Percentiles rank a stretch among this genome's conserved stretches.
These are phyloP conservation scores for Dynastes grantii DNA, from an alignment of 2,888 invertebrate species.

Conservation along the genomic window DNA sequence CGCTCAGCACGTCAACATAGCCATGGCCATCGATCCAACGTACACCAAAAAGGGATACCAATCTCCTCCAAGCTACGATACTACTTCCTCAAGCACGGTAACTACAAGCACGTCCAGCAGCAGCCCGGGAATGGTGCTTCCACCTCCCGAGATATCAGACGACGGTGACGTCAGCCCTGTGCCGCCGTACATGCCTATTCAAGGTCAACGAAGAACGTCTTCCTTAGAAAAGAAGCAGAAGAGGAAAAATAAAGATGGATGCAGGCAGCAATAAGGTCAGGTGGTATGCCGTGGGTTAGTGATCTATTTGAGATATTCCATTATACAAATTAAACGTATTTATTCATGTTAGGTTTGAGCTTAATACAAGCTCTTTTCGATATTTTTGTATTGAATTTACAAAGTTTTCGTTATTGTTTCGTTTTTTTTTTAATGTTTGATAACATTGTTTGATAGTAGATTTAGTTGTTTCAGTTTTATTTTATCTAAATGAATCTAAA, in stretches of 20 bases:
- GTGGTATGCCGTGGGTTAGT: background rate
- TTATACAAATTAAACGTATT: too few species aligned
- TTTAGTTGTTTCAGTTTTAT: too few species aligned
- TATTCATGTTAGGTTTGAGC: too few species aligned
- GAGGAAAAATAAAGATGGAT: slow-evolving; percentile 66
- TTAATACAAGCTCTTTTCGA: too few species aligned
- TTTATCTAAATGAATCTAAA: too few species aligned
- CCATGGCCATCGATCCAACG: slow-evolving; percentile 80
- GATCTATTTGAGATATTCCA: slow-evolving; percentile 11
- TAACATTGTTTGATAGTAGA: too few species aligned
- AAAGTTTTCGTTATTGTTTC: too few species aligned
- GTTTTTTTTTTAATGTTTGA: too few species aligned
- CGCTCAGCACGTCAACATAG: slow-evolving; percentile 73
- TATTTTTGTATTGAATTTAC: too few species aligned
- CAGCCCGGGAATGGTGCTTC: slow-evolving; percentile 63
- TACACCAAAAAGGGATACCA: slow-evolving; percentile 69
- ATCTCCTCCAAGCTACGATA: slow-evolving; percentile 65
- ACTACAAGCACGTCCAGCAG: slow-evolving; percentile 66
- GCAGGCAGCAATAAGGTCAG: slow-evolving; percentile 65
- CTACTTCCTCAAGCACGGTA: slow-evolving; percentile 66
- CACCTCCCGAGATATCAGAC: slow-evolving; percentile 62
- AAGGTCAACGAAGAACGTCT: slow-evolving; percentile 80
- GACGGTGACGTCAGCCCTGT: slow-evolving; percentile 73
- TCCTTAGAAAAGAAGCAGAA: slow-evolving; percentile 71
- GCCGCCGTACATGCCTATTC: slow-evolving; percentile 86